Conservation (phyloP, 92 coral and sea anemone genomes). For the Isaurus tuberculatus region DNA sequence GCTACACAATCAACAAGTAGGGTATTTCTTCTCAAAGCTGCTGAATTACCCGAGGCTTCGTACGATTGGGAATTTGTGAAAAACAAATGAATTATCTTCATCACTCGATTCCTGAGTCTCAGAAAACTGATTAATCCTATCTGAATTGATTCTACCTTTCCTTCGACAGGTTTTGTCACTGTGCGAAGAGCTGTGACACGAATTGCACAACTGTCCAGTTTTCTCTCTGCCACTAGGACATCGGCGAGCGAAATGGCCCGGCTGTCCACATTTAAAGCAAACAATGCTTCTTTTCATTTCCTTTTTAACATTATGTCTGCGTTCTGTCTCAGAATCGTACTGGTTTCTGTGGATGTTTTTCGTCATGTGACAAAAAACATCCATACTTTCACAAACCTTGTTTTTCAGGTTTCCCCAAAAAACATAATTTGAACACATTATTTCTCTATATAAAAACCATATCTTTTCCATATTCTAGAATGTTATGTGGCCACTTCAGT, state of each 20-base stretch:
- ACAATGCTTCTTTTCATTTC: background rate
- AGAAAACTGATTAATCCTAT: conserved; percentile 33
- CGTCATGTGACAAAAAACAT: too few relatives aligned
- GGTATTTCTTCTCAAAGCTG: background rate
- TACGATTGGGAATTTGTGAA: conserved; percentile 22
- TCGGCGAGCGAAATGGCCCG: conserved; percentile 27
- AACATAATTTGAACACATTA: too few relatives aligned
- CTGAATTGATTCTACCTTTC: conserved; percentile 9
- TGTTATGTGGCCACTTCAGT: too few relatives aligned
- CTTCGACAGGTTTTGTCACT: conserved; percentile 33
- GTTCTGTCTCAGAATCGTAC: conserved; percentile 17
- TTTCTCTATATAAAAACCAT: too few relatives aligned
- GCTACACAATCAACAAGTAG: conserved; percentile 48
- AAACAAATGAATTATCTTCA: conserved; percentile 40
- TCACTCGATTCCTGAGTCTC: background rate
- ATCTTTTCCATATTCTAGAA: too few relatives aligned
- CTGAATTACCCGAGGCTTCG: background rate
- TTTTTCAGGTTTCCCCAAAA: too few relatives aligned
- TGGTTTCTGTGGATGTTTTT: conserved; percentile 15
- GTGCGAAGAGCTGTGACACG: conserved; percentile 27
- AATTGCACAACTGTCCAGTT: conserved; percentile 33
- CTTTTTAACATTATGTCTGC: background rate
- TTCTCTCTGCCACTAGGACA: conserved; percentile 12
- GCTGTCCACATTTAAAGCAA: conserved; percentile 40
- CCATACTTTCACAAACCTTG: too few relatives aligned